Base-by-base conservation (phyloP, 2,888 invertebrate genomes). In the Drosophila hamatofila region DNA sequence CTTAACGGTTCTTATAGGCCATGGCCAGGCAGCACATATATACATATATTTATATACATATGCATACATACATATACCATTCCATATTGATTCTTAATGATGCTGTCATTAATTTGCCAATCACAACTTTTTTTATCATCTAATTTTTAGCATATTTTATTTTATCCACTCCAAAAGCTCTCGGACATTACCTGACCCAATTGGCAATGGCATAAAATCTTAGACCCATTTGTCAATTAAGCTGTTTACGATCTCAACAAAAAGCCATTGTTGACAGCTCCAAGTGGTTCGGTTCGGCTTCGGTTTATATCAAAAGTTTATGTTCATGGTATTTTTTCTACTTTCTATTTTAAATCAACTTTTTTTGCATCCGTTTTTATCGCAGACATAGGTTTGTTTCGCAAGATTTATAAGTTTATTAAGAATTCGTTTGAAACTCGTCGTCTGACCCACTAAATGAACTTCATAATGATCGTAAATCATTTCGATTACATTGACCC, bases 1-100 rank as follows among this genome's bases (percentile, higher is more conserved):
- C 56, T 64, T 71, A 85, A 83, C 75, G 68, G 76, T 80, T 88
- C 89, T 91, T 91, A 91, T 91, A 91, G 77, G 78, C 76, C 57
- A 69, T 59, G 46, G 37, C 39, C 56, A 18, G 35, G 3, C 5
- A 27, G 42, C 23, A 33, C 14, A 51, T 63, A 56, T 55, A 65
- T 49, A 57, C n/a, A n/a, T 25, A 8, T 12, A 41, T 35, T 25
- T 52, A 51, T 59, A 65, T 60, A 55, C 41, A 6, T 16, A 44
- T 30, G 18, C 42, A 48, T 14, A 35, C 14, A 35, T 14, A 35
- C 4, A 35, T 35, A 35, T 14, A 35, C 41, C 62, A 63, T 71
- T 72, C 51, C 14, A 51, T 27, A 68, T 61, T 54, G 41, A 57
- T 49, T 60, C 59, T 62, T 74, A 80, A 83, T 79, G 72, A 41